These are phyloP conservation scores for Macrochelys suwanniensis DNA, from an alignment of 2,797 vertebrate genomes.

Conservation along the genomic window DNA sequence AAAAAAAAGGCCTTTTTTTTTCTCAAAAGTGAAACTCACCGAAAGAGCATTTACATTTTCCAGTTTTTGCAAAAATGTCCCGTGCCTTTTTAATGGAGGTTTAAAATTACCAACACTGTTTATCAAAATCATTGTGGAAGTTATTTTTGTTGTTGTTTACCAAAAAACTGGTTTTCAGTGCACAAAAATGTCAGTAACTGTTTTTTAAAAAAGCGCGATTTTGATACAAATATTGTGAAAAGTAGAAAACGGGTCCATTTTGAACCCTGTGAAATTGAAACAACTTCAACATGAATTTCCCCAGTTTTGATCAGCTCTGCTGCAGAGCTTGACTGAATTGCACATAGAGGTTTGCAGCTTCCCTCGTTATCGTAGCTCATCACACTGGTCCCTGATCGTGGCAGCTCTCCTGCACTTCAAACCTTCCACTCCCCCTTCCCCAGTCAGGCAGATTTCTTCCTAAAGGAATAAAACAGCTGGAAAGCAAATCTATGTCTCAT, in stretches of 20 bases:
- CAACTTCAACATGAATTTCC: not conserved
- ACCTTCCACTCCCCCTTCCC: conserved; percentile 18
- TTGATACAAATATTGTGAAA: conserved; percentile 6
- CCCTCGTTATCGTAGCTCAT: not conserved
- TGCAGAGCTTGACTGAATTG: not conserved
- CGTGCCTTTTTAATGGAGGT: not conserved
- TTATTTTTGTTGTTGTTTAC: not conserved
- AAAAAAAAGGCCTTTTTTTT: fast-evolving
- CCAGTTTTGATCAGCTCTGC: conserved; percentile 3
- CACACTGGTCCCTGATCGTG: conserved; percentile 6
- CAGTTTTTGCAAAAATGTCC: not conserved
- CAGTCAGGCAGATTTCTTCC: conserved; percentile 31
- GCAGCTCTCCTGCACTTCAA: not conserved
- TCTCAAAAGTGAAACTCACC: not conserved
- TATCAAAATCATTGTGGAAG: conserved; percentile 50
- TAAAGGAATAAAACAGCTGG: conserved; percentile 68
- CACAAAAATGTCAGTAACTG: conserved; percentile 13
- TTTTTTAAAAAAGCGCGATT: not conserved
- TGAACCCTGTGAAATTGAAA: conserved; percentile 13
- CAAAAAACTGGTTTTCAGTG: not conserved
- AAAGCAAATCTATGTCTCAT: conserved; percentile 65
- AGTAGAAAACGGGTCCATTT: conserved; percentile 11
- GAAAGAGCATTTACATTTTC: not conserved
- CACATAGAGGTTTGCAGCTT: conserved; percentile 26
- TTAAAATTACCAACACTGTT: not conserved